phyloP scores from a whole-genome alignment of 2,113 vertebrate genomes.

The Leptobrachium ailaonicum region DNA sequence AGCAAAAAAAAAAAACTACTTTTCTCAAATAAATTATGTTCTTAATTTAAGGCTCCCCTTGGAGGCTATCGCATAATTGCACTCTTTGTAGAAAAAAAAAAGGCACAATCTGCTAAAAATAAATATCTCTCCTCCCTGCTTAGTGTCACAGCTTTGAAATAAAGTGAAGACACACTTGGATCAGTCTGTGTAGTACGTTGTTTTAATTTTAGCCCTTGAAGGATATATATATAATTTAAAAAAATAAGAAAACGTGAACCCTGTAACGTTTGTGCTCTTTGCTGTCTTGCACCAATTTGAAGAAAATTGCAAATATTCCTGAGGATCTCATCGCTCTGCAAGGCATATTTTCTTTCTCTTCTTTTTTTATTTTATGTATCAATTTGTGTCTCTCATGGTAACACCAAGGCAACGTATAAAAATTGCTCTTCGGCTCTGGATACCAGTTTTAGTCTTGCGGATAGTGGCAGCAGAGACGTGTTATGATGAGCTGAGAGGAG shows the following conservation, averaged over 20 bases:
- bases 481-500: slow-evolving; percentile 63
- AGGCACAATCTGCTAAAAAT: slow-evolving; percentile 70
- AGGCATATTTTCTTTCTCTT: slow-evolving; percentile 54
- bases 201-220: slow-evolving; percentile 48
- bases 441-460: slow-evolving; percentile 90
- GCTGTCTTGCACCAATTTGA: slow-evolving; percentile 53
- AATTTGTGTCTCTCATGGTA: slow-evolving; percentile 71
- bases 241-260: slow-evolving; percentile 42
- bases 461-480: slow-evolving; percentile 84
- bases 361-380: slow-evolving; percentile 55
- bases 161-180: slow-evolving; percentile 49
- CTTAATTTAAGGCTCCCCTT: slow-evolving; percentile 65
- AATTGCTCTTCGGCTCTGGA: slow-evolving; percentile 91
- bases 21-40: slow-evolving; percentile 64
- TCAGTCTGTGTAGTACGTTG: slow-evolving; percentile 22
- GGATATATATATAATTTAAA: slow-evolving; percentile 54
- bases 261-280: slow-evolving; percentile 40
- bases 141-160: slow-evolving; percentile 58
- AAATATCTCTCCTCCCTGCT: slow-evolving; percentile 56
- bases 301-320: slow-evolving; percentile 56
- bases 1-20: slow-evolving; percentile 52
- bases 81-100: slow-evolving; percentile 58
- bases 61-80: slow-evolving; percentile 42
- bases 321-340: slow-evolving; percentile 54
- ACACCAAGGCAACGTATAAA: slow-evolving; percentile 88